Evolutionary conservation across 2,113 vertebrate genomes (phyloP).

Genomic region (Equus quagga): DNA sequence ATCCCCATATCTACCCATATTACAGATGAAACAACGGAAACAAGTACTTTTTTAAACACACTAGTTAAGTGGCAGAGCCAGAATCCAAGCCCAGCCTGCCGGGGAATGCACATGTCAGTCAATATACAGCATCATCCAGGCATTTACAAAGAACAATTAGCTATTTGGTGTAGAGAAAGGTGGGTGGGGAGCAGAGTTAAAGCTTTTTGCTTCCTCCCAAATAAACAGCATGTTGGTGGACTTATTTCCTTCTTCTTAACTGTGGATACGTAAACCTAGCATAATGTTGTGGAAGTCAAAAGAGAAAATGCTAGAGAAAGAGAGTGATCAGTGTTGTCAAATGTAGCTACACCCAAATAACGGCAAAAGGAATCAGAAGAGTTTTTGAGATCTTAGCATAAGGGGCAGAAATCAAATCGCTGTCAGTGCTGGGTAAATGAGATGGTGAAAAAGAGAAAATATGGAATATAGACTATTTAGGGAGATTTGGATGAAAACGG

Average conservation of each 20-base stretch:
- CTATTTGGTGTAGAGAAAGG: rapidly evolving
- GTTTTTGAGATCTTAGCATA: background rate
- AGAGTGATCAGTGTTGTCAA: background rate
- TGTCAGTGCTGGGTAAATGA: constrained; percentile 33
- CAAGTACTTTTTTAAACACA: background rate
- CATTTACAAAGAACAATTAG: background rate
- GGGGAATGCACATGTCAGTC: background rate
- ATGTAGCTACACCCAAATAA: background rate
- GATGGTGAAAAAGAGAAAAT: constrained; percentile 42
- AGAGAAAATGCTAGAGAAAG: background rate
- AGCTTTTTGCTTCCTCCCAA: background rate
- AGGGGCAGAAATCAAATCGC: background rate
- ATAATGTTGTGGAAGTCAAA: background rate
- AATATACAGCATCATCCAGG: background rate
- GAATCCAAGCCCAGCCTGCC: background rate
- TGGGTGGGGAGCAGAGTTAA: background rate
- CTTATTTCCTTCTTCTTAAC: background rate
- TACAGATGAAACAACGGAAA: background rate
- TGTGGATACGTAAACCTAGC: background rate
- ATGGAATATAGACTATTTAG: constrained; percentile 60
- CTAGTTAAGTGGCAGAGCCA: background rate
- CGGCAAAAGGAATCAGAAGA: background rate
- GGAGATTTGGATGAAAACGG: constrained; percentile 30
- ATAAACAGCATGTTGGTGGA: background rate
- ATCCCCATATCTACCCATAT: background rate